These are phyloP conservation scores for Muntiacus muntjak DNA, from an alignment of 2,113 vertebrate species.

Conservation along the genomic window DNA sequence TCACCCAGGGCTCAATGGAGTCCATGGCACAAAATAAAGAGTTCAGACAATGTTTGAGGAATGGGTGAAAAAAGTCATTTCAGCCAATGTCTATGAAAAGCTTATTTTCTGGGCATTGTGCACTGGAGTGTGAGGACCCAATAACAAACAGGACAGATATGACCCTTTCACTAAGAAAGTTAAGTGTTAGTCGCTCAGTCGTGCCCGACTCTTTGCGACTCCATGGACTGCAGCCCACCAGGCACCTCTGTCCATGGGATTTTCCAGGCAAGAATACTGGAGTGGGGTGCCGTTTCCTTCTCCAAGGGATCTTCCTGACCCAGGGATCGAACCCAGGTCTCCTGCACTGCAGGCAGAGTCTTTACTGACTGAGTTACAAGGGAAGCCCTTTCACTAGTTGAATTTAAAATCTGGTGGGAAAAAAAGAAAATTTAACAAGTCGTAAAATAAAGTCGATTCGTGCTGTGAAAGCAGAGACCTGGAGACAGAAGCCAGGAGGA, in stretches of 20 bases:
- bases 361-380: background rate
- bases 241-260: background rate
- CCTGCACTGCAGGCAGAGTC: background rate
- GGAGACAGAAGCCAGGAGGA: background rate
- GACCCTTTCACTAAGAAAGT: background rate
- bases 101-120: background rate
- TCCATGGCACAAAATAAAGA: background rate
- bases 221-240: background rate
- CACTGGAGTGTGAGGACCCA: background rate
- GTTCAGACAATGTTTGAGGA: background rate
- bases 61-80: background rate
- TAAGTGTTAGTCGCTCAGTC: background rate
- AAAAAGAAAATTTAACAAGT: background rate
- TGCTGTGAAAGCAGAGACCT: background rate
- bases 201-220: rapidly evolving
- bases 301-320: background rate
- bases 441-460: background rate
- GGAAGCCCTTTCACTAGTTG: background rate
- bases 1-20: too few species aligned
- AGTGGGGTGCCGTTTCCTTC: background rate
- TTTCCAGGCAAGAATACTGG: background rate
- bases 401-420: conserved; percentile 14
- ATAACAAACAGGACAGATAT: background rate
- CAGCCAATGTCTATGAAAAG: background rate
- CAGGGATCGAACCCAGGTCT: background rate